Percentiles rank a stretch among this genome's conserved stretches.
Conservation (phyloP, 1,140 invertebrate genomes). For the Hyles euphorbiae region DNA sequence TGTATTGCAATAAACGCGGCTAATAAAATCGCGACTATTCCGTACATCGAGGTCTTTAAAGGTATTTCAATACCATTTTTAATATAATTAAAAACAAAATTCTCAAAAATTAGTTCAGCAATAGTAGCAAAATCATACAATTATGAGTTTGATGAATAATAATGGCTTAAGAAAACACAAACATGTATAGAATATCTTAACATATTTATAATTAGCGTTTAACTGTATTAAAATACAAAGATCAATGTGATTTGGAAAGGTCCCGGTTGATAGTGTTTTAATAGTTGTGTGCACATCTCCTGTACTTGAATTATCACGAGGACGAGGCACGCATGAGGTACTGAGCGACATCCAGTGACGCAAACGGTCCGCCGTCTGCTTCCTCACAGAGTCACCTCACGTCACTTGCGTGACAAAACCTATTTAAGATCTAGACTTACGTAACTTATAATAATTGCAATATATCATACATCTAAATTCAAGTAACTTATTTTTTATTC, state of each 20-base stretch:
- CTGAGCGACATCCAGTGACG: conserved; percentile 27
- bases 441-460: conserved; percentile 73
- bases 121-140: conserved; percentile 29
- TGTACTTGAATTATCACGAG: conserved; percentile 65
- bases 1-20: too few relatives aligned
- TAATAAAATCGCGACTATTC: too few relatives aligned
- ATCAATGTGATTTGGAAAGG: conserved; percentile 50
- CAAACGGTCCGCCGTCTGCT: conserved; percentile 13
- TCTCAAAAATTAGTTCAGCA: conserved; percentile 27
- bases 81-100: conserved; percentile 35
- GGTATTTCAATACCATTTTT: conserved; percentile 5
- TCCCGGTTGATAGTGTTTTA: conserved; percentile 35
- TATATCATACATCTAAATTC: conserved; percentile 73
- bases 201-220: conserved; percentile 37
- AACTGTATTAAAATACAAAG: conserved; percentile 51
- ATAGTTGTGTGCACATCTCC: conserved; percentile 50
- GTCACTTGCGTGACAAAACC: conserved; percentile 50
- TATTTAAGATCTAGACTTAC: conserved; percentile 70
- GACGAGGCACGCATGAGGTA: conserved; percentile 56
- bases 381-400: conserved; percentile 32
- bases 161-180: conserved; percentile 31
- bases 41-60: too few relatives aligned
- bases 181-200: conserved; percentile 41
- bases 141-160: conserved; percentile 12
- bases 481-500: conserved; percentile 74